phyloP scores from a whole-genome alignment of 2,797 vertebrate species.

The Oreonectes daqikongensis region DNA sequence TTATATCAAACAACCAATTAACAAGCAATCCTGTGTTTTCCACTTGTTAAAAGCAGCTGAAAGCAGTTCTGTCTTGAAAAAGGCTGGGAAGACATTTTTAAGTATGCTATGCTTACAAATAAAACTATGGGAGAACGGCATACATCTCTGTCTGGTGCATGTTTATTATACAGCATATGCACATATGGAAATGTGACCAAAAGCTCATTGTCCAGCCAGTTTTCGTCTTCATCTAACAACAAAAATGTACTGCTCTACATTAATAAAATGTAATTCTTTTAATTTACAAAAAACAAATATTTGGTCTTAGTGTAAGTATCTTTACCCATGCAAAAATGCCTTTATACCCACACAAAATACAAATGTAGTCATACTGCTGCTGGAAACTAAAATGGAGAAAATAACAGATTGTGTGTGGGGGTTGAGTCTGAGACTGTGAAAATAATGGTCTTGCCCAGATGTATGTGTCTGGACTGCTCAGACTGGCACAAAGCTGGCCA shows the following conservation, averaged over 20 bases:
- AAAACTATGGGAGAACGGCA: too few species aligned
- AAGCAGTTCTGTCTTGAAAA: not conserved
- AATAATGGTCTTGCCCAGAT: constrained; percentile 58
- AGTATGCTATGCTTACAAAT: too few species aligned
- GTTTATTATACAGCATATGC: not conserved
- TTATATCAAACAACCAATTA: not conserved
- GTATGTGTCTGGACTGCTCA: constrained; percentile 60
- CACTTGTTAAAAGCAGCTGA: constrained; percentile 4
- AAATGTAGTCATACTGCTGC: constrained; percentile 1
- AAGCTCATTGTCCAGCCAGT: not conserved
- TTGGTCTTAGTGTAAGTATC: not conserved
- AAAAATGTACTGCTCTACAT: not conserved
- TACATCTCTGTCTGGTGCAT: too few species aligned
- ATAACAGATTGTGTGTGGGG: constrained; percentile 62
- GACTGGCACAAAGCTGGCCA: constrained; percentile 77
- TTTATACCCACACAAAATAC: not conserved
- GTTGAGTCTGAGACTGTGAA: constrained; percentile 49
- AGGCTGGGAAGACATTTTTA: too few species aligned
- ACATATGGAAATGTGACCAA: not conserved
- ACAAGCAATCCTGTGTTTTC: not conserved
- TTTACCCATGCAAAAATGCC: too few species aligned
- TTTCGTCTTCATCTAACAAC: not conserved
- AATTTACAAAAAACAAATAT: not conserved
- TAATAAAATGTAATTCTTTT: not conserved
- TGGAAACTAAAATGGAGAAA: constrained; percentile 38